Conservation (phyloP, 2,113 vertebrate species). For the Myotis davidii region DNA sequence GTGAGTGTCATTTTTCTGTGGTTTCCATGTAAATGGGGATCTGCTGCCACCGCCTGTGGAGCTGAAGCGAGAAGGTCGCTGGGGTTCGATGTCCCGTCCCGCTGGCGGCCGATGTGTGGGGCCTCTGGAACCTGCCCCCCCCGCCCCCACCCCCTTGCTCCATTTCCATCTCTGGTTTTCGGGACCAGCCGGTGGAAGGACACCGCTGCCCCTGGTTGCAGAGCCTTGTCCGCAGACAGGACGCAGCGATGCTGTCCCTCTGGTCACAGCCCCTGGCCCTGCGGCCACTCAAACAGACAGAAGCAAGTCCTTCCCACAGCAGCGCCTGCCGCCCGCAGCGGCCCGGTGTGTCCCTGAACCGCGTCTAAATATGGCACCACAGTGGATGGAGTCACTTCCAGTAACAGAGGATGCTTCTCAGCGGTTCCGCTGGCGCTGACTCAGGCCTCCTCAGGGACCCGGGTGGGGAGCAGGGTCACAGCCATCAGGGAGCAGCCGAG, state of each 20-base stretch:
- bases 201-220: not conserved
- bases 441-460: slow-evolving; percentile 87
- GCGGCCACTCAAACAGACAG: slow-evolving; percentile 79
- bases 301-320: slow-evolving; percentile 77
- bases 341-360: slow-evolving; percentile 69
- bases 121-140: not conserved
- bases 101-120: not conserved
- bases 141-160: no score
- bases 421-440: slow-evolving; percentile 90
- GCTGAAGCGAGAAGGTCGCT: not conserved
- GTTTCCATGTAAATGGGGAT: not conserved
- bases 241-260: slow-evolving; percentile 15
- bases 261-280: slow-evolving; percentile 53
- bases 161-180: not conserved
- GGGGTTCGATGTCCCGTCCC: no score
- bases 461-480: slow-evolving; percentile 86
- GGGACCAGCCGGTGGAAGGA: not conserved
- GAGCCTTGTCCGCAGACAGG: slow-evolving; percentile 27
- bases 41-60: not conserved
- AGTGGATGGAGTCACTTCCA: slow-evolving; percentile 89
- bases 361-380: slow-evolving; percentile 85
- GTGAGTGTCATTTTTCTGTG: not conserved
- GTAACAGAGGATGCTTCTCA: slow-evolving; percentile 90
- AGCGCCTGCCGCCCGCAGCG: slow-evolving; percentile 75
- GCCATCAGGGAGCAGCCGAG: slow-evolving; percentile 88